phyloP scores from a whole-genome alignment of 2,113 vertebrate genomes.

The Laterallus jamaicensis region DNA sequence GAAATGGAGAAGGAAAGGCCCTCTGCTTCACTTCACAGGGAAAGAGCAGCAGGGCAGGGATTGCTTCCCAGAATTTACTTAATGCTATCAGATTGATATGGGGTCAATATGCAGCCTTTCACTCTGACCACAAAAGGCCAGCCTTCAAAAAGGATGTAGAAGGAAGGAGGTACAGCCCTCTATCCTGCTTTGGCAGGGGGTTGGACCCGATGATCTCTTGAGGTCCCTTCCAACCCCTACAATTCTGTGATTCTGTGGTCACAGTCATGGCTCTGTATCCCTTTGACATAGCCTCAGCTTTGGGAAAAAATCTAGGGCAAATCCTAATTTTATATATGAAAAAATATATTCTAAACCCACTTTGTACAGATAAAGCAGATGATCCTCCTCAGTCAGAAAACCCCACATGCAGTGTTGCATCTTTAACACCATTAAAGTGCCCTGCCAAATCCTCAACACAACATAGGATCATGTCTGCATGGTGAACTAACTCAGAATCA shows the following conservation, averaged over 20 bases:
- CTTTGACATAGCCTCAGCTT: slow-evolving; percentile 9
- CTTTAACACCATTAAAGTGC: background rate
- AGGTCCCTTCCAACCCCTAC: too few species aligned
- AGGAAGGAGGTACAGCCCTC: background rate
- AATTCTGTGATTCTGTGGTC: background rate
- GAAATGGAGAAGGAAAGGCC: background rate
- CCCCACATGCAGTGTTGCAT: background rate
- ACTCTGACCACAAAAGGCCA: background rate
- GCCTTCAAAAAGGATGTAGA: background rate
- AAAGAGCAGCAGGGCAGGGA: background rate
- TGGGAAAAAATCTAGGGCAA: slow-evolving; percentile 22
- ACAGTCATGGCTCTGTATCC: background rate
- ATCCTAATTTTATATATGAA: slow-evolving; percentile 17
- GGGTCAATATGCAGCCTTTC: background rate
- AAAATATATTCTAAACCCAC: background rate
- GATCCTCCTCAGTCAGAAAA: background rate
- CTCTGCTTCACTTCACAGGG: background rate
- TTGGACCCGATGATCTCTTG: too few species aligned
- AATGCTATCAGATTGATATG: background rate
- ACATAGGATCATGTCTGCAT: slow-evolving; percentile 1
- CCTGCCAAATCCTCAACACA: slow-evolving; percentile 10
- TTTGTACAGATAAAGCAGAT: slow-evolving; percentile 28
- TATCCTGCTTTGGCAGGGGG: background rate
- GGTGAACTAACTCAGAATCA: slow-evolving; percentile 17
- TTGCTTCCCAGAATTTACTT: background rate